phyloP scores from a whole-genome alignment of 2,113 vertebrate species.

The Brachypodius melanocephalos region DNA sequence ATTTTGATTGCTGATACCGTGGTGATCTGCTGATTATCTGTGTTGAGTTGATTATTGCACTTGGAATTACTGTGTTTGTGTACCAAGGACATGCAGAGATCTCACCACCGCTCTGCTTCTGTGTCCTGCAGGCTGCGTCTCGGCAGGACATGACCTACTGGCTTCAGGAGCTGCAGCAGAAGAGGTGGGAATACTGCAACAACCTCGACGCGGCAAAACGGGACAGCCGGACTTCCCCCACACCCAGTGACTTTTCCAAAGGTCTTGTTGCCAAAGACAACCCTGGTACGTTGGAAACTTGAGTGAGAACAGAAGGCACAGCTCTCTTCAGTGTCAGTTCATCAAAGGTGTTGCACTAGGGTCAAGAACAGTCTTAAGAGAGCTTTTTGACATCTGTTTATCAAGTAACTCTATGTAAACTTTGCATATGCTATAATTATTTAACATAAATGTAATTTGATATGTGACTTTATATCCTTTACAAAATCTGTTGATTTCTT shows the following conservation, averaged over 20 bases:
- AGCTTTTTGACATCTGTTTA: neutral
- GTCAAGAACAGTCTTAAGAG: neutral
- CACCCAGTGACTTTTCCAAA: slow-evolving; percentile 70
- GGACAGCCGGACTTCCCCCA: slow-evolving; percentile 79
- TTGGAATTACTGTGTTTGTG: rapidly evolving
- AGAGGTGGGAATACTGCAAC: slow-evolving; percentile 93
- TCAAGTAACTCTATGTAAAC: neutral
- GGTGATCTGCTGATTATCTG: neutral
- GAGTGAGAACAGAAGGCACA: neutral
- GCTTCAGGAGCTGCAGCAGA: slow-evolving; percentile 96
- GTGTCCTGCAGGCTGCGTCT: slow-evolving; percentile 79
- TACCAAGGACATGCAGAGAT: neutral
- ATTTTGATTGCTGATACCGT: neutral
- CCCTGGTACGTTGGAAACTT: slow-evolving; percentile 71
- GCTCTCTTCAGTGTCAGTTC: neutral
- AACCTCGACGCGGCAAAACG: slow-evolving; percentile 74
- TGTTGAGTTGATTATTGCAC: neutral
- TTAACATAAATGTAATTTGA: neutral
- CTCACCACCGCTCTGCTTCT: neutral
- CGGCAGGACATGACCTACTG: slow-evolving; percentile 91
- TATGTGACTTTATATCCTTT: neutral
- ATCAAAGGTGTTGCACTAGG: neutral
- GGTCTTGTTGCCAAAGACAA: slow-evolving; percentile 90
- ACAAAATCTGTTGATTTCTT: neutral
- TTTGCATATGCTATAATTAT: neutral